These are phyloP conservation scores for Rhyacophila evoluta DNA, from an alignment of 2,888 invertebrate genomes.

Conservation along the genomic window DNA sequence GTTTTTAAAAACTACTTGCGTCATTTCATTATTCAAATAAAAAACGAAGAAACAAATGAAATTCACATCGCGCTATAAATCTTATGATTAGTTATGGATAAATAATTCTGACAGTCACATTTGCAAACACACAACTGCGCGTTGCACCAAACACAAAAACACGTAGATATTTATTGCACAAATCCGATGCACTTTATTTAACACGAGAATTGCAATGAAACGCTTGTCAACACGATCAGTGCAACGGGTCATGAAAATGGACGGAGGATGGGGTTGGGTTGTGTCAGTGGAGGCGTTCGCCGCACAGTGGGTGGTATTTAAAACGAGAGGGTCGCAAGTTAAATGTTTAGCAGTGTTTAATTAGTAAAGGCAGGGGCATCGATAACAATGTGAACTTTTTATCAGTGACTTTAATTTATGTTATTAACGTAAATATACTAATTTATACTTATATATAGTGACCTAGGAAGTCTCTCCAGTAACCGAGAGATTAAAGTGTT, in stretches of 20 bases:
- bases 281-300: not conserved
- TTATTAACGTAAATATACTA: not conserved
- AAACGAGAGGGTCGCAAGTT: not conserved
- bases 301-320: conserved; percentile 8
- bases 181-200: conserved; percentile 20
- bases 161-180: not conserved
- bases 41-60: too few relatives aligned
- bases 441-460: too few relatives aligned
- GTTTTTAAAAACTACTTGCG: too few relatives aligned
- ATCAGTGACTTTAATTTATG: not conserved
- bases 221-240: conserved; percentile 43
- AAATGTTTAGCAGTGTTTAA: conserved; percentile 6
- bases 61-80: too few relatives aligned
- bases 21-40: too few relatives aligned
- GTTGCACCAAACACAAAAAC: not conserved
- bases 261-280: not conserved
- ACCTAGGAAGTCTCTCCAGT: too few relatives aligned
- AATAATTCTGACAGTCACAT: not conserved
- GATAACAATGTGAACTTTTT: not conserved
- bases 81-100: too few relatives aligned
- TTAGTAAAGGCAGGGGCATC: not conserved
- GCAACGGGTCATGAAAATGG: not conserved
- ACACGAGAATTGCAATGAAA: conserved; percentile 38
- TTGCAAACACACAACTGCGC: not conserved
- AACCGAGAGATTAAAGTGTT: too few relatives aligned